Percentiles rank a stretch among this genome's conserved stretches.
Conservation (phyloP, 2,888 invertebrate genomes). For the Isoperla grammatica region DNA sequence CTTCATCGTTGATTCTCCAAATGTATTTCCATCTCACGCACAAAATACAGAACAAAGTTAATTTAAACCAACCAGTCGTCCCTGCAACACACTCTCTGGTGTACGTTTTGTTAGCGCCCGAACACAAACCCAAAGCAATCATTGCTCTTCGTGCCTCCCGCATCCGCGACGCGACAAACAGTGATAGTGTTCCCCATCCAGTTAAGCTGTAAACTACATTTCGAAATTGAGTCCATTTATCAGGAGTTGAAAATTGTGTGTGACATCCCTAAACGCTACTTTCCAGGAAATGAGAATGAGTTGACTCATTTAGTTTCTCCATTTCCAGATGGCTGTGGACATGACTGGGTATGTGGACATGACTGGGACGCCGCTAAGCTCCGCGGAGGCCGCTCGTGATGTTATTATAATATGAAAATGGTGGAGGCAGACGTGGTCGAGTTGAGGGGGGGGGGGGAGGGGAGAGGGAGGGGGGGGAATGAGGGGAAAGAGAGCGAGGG, state of each 20-base stretch:
- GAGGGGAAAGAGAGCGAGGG: no score
- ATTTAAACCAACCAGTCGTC: conserved; percentile 1
- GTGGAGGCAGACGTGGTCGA: no score
- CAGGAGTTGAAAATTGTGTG: conserved; percentile 4
- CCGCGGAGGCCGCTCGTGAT: no score
- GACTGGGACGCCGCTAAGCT: no score
- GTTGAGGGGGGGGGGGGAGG: no score
- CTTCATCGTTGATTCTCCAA: no score
- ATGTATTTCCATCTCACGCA: no score
- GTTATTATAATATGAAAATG: no score
- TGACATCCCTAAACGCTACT: conserved; percentile 14
- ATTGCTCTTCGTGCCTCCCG: not conserved
- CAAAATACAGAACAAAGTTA: conserved; percentile 6
- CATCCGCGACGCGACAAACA: conserved; percentile 3
- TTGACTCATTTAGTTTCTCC: not conserved
- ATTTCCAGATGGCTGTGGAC: no score
- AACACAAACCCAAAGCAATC: not conserved
- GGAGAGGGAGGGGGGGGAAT: no score
- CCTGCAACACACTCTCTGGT: not conserved
- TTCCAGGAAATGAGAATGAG: conserved; percentile 16
- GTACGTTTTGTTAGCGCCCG: not conserved
- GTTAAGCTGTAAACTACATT: conserved; percentile 13
- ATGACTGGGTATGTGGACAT: no score
- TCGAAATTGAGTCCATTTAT: conserved; percentile 15
- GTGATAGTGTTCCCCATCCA: conserved; percentile 7